phyloP scores from a whole-genome alignment of 2,113 vertebrate species.

The Bubo scandiacus region DNA sequence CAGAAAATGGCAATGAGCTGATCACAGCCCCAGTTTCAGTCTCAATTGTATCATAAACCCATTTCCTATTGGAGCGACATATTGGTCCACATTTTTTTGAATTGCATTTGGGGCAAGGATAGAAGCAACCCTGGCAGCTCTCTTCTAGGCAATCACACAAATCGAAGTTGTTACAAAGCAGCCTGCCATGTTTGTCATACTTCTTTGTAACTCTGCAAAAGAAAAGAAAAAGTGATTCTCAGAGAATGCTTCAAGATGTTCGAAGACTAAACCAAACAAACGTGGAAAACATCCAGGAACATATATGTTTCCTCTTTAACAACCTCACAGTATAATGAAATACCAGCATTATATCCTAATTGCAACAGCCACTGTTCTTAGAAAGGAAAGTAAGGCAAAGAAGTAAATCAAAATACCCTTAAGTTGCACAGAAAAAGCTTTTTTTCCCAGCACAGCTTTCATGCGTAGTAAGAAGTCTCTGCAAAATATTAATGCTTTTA shows the following conservation, averaged over 20 bases:
- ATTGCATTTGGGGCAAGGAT: slow-evolving; percentile 77
- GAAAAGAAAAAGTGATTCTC: background rate
- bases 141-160: slow-evolving; percentile 80
- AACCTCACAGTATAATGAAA: background rate
- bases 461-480: background rate
- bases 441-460: background rate
- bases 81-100: slow-evolving; percentile 77
- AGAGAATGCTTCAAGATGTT: background rate
- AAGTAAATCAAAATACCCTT: background rate
- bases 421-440: background rate
- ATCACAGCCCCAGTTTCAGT: slow-evolving; percentile 68
- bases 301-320: background rate
- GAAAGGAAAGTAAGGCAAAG: background rate
- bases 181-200: slow-evolving; percentile 67
- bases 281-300: background rate
- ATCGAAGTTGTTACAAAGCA: slow-evolving; percentile 66
- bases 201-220: slow-evolving; percentile 62
- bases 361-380: background rate
- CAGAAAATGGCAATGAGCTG: slow-evolving; percentile 54
- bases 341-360: background rate
- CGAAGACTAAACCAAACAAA: background rate
- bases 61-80: slow-evolving; percentile 76
- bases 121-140: slow-evolving; percentile 80
- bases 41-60: slow-evolving; percentile 74
- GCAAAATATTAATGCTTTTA: background rate